Conservation (phyloP, 64 coral and sea anemone species). For the Porites lutea region DNA sequence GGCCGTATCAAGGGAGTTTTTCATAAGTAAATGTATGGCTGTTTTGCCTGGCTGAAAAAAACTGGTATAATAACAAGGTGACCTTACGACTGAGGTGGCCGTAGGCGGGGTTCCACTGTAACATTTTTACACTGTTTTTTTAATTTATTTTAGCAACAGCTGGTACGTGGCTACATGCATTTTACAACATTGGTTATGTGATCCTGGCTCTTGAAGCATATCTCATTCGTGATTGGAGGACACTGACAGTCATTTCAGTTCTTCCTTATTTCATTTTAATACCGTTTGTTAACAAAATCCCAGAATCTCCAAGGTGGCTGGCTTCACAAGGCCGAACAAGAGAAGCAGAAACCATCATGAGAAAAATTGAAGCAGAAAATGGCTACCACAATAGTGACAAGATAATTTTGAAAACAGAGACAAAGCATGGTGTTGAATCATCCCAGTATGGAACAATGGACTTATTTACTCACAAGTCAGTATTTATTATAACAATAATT, state of each 20-base stretch:
- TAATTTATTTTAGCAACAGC: slow-evolving; percentile 18
- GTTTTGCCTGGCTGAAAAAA: too few relatives aligned
- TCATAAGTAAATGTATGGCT: too few relatives aligned
- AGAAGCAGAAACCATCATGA: slow-evolving; percentile 49
- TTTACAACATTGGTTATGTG: slow-evolving; percentile 48
- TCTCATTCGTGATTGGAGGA: slow-evolving; percentile 62
- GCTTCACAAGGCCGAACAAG: not conserved
- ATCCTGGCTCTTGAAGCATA: slow-evolving; percentile 43
- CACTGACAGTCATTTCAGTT: slow-evolving; percentile 41
- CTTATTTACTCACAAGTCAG: slow-evolving; percentile 33
- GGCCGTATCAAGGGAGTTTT: too few relatives aligned
- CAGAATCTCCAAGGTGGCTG: slow-evolving; percentile 63
- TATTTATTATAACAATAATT: slow-evolving; percentile 9
- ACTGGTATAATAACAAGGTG: too few relatives aligned
- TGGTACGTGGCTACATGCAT: slow-evolving; percentile 60
- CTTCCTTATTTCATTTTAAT: slow-evolving; percentile 54
- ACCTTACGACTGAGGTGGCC: too few relatives aligned
- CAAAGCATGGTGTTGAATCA: not conserved
- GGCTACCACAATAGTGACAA: not conserved
- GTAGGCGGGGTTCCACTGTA: too few relatives aligned
- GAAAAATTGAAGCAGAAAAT: slow-evolving; percentile 26
- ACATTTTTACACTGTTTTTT: not conserved
- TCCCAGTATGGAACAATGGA: not conserved
- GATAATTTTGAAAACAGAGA: not conserved
- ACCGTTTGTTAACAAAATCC: slow-evolving; percentile 44